phyloP scores from a whole-genome alignment of 2,113 vertebrate species.

The Mormyrus lacerda region DNA sequence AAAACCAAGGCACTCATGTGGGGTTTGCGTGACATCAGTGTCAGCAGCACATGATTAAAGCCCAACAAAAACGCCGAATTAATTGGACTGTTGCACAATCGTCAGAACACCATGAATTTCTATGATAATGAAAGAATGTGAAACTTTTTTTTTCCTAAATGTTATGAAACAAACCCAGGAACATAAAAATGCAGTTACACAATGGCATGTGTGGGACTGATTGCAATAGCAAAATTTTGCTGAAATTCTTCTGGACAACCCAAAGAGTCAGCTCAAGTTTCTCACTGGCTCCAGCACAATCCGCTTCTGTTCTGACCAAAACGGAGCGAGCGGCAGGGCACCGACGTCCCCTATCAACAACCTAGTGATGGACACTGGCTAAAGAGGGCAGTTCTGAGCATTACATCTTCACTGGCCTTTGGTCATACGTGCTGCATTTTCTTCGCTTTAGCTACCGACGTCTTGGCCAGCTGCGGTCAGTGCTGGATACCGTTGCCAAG shows the following conservation, averaged over 20 bases:
- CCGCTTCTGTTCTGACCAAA: neutral
- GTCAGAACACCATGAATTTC: neutral
- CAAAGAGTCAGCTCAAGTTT: neutral
- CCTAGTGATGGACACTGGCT: neutral
- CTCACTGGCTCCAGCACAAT: neutral
- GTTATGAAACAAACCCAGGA: neutral
- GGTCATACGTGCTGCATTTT: neutral
- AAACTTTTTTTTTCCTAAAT: neutral
- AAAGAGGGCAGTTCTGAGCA: neutral
- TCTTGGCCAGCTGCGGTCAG: neutral
- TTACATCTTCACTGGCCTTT: neutral
- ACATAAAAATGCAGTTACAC: neutral
- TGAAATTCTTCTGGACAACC: neutral
- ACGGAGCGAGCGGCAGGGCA: neutral
- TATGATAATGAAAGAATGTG: slow-evolving; percentile 3
- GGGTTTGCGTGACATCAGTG: neutral
- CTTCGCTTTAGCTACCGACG: neutral
- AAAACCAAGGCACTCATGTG: neutral
- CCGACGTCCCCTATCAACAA: neutral
- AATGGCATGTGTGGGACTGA: neutral
- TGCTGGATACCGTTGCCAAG: neutral
- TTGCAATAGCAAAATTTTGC: neutral
- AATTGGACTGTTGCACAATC: neutral
- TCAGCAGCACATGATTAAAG: neutral
- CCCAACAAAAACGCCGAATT: neutral